These are phyloP conservation scores for Dryoscopus gambensis DNA, from an alignment of 2,113 vertebrate genomes.

Conservation along the genomic window DNA sequence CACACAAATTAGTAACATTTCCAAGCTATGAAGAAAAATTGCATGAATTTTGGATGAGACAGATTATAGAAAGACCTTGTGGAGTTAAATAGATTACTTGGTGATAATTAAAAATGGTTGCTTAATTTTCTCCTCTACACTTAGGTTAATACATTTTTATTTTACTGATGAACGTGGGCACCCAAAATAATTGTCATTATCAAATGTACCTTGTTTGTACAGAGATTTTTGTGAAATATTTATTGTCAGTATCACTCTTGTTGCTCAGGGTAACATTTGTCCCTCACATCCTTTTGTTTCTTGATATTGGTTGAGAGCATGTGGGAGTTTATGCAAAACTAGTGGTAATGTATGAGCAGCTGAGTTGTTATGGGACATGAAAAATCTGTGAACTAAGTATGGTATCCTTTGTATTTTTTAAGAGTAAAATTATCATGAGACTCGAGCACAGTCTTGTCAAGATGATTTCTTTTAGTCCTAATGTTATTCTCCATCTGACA, in stretches of 20 bases:
- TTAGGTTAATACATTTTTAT: not conserved
- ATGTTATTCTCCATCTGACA: not conserved
- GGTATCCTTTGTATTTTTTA: not conserved
- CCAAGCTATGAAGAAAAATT: not conserved
- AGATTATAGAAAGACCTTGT: not conserved
- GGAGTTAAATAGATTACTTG: not conserved
- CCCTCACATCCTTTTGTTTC: not conserved
- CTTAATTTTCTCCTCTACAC: not conserved
- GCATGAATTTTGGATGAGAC: not conserved
- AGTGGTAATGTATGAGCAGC: not conserved
- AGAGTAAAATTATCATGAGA: not conserved
- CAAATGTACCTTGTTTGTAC: not conserved
- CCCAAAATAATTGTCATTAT: not conserved
- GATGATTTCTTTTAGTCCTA: not conserved
- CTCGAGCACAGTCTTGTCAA: not conserved
- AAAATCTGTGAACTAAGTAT: not conserved
- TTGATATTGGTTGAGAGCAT: not conserved
- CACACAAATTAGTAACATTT: not conserved
- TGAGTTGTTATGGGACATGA: not conserved
- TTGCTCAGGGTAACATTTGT: not conserved
- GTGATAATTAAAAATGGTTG: not conserved
- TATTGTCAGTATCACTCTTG: not conserved
- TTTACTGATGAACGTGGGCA: not conserved
- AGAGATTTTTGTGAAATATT: not conserved
- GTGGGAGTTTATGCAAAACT: not conserved